A percentile compares a stretch with the other conserved stretches of the same genome.
Evolutionary conservation across 2,888 invertebrate species (phyloP).

Genomic region (Kryphioiulus occultus): DNA sequence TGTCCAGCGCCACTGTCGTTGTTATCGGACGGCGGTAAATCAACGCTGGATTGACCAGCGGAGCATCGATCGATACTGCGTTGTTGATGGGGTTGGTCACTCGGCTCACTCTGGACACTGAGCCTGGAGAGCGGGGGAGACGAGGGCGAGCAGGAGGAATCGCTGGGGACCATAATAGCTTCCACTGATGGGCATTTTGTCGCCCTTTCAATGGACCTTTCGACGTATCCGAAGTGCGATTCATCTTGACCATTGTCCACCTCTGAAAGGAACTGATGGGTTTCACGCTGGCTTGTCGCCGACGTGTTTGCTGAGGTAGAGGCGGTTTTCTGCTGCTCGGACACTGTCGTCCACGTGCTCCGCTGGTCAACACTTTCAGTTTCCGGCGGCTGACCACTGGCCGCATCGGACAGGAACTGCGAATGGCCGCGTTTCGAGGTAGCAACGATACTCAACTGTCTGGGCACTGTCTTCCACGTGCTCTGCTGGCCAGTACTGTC

Average conservation of each 20-base stretch:
- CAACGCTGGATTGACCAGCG: neutral
- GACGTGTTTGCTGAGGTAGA: too few relatives aligned
- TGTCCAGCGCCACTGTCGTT: neutral
- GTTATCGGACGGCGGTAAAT: neutral
- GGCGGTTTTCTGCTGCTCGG: too few relatives aligned
- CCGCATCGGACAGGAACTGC: neutral
- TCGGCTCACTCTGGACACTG: neutral
- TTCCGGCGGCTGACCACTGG: too few relatives aligned
- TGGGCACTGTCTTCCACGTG: slow-evolving; percentile 41
- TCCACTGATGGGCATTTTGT: slow-evolving; percentile 35
- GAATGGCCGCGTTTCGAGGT: neutral
- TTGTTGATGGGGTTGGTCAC: neutral
- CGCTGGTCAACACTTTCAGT: too few relatives aligned
- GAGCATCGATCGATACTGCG: neutral
- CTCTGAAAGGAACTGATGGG: neutral
- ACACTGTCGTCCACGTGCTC: too few relatives aligned
- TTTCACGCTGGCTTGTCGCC: too few relatives aligned
- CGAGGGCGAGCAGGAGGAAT: neutral
- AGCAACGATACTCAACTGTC: neutral
- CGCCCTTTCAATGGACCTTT: slow-evolving; percentile 28
- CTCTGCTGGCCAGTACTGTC: neutral
- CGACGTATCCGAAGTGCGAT: neutral
- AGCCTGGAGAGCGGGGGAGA: slow-evolving; percentile 18
- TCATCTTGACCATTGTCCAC: neutral
- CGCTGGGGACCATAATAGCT: neutral